A percentile compares a stretch with the other conserved stretches of the same genome.
Conservation (phyloP, 2,797 vertebrate genomes). For the Champsocephalus gunnari region DNA sequence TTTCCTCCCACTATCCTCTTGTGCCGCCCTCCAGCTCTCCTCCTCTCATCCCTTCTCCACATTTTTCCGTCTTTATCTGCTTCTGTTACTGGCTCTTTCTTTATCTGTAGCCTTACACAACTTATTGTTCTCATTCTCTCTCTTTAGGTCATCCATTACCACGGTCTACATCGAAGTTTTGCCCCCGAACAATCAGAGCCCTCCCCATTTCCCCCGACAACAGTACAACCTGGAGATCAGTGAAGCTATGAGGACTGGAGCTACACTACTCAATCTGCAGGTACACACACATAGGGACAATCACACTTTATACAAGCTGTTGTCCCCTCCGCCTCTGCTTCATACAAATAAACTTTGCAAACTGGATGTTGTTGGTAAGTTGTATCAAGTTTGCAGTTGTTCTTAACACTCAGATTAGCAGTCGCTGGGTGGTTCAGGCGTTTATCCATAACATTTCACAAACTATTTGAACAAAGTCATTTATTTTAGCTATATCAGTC, state of each 20-base stretch:
- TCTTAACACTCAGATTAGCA: not conserved
- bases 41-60: slow-evolving; percentile 10
- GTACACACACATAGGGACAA: slow-evolving; percentile 72
- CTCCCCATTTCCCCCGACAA: slow-evolving; percentile 91
- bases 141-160: slow-evolving; percentile 93
- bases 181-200: slow-evolving; percentile 98
- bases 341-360: not conserved
- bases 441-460: not conserved
- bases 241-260: slow-evolving; percentile 95
- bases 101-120: not conserved
- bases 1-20: slow-evolving; percentile 16
- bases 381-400: too few species aligned
- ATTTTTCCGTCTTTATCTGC: slow-evolving; percentile 25
- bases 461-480: not conserved
- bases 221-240: slow-evolving; percentile 96
- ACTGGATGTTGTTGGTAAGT: not conserved
- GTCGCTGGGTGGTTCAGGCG: not conserved
- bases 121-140: not conserved
- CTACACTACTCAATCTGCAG: slow-evolving; percentile 93
- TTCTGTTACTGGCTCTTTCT: slow-evolving; percentile 22
- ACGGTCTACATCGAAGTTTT: slow-evolving; percentile 97
- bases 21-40: slow-evolving; percentile 12
- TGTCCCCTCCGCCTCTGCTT: not conserved
- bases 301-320: not conserved
- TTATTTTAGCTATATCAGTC: not conserved